A percentile compares a stretch with the other conserved stretches of the same genome.
phyloP scores from a whole-genome alignment of 2,113 vertebrate genomes.

The Gavialis gangeticus region DNA sequence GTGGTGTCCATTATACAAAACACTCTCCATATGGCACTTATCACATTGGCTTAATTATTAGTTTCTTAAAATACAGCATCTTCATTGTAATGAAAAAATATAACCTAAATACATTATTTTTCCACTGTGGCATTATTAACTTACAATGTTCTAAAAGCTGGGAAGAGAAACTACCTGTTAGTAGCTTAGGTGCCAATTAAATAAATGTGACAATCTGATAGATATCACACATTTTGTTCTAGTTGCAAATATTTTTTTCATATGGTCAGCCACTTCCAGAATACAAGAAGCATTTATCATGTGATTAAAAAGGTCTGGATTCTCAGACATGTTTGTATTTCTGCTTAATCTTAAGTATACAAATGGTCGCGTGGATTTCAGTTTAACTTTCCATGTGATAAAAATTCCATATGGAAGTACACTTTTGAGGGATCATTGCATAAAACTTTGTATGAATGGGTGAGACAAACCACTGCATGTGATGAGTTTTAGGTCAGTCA shows the following conservation, averaged over 20 bases:
- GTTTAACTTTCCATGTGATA: not conserved
- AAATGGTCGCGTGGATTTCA: not conserved
- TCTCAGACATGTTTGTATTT: not conserved
- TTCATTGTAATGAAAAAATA: conserved; percentile 50
- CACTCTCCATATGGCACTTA: conserved; percentile 75
- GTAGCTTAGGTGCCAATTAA: conserved; percentile 47
- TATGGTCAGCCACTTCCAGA: not conserved
- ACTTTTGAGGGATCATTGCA: not conserved
- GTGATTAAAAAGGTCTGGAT: not conserved
- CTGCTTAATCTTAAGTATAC: not conserved
- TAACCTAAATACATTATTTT: conserved; percentile 13
- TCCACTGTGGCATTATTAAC: conserved; percentile 40
- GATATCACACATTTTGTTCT: not conserved
- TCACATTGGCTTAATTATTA: conserved; percentile 72
- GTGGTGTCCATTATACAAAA: conserved; percentile 60
- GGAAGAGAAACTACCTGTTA: conserved; percentile 49
- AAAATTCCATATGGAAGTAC: not conserved
- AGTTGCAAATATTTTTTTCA: not conserved
- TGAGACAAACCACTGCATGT: no score
- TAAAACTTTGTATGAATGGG: not conserved
- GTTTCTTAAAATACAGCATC: conserved; percentile 76
- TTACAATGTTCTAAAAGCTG: conserved; percentile 38
- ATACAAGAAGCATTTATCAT: conserved; percentile 13
- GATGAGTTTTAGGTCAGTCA: no score
- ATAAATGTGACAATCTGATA: conserved; percentile 17